Percentiles rank a stretch among this genome's conserved stretches.
These are phyloP conservation scores for Heliornis fulica DNA, from an alignment of 2,113 vertebrate genomes.

Conservation along the genomic window DNA sequence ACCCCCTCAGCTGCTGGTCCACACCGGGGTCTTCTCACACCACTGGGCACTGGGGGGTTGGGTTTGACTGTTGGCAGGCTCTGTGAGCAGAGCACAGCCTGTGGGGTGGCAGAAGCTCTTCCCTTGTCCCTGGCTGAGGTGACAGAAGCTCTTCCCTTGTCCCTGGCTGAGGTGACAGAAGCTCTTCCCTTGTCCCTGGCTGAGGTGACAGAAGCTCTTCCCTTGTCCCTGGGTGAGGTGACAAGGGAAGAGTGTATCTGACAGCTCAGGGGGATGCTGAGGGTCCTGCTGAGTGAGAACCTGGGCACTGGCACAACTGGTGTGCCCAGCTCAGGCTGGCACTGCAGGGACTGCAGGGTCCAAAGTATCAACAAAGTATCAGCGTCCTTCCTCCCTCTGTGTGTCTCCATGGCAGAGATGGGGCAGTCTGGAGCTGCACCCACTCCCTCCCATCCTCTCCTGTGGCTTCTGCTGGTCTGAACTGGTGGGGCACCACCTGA, in stretches of 20 bases:
- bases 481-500: accelerated
- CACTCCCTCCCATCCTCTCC: background rate
- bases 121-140: no score
- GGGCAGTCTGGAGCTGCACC: background rate
- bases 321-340: background rate
- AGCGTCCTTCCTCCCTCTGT: background rate
- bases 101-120: no score
- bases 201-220: background rate
- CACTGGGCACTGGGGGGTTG: no score
- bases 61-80: background rate
- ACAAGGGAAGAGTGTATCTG: background rate
- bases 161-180: background rate
- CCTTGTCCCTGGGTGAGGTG: no score
- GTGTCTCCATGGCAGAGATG: accelerated
- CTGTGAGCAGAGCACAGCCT: accelerated
- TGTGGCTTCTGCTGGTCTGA: background rate
- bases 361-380: background rate
- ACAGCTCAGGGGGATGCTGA: background rate
- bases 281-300: accelerated
- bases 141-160: background rate
- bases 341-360: background rate
- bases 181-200: background rate
- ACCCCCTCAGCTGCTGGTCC: background rate
- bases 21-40: no score
- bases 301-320: accelerated